These are phyloP conservation scores for Rhinichthys klamathensis DNA, from an alignment of 2,113 vertebrate species.

Conservation along the genomic window DNA sequence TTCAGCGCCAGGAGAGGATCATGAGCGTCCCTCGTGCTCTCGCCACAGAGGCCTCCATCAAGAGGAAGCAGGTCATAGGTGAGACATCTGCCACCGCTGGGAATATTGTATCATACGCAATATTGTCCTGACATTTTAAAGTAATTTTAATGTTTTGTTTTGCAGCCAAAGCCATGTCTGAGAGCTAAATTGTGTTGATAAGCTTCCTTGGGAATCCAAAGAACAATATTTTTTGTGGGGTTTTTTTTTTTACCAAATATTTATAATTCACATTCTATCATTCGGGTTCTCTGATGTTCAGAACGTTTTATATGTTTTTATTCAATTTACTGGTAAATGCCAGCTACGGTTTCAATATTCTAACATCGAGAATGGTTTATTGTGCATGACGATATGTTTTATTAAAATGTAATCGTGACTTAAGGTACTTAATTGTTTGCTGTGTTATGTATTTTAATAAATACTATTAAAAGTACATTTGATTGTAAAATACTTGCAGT, in stretches of 20 bases:
- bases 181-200: not conserved
- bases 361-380: not conserved
- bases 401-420: not conserved
- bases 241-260: slow-evolving; percentile 2
- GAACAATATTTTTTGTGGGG: not conserved
- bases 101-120: not conserved
- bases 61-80: slow-evolving; percentile 94
- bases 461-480: not conserved
- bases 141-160: not conserved
- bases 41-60: slow-evolving; percentile 91
- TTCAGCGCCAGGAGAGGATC: slow-evolving; percentile 91
- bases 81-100: slow-evolving; percentile 50
- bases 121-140: not conserved
- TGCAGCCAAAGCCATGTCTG: slow-evolving; percentile 26
- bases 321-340: not conserved
- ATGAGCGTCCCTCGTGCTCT: slow-evolving; percentile 88
- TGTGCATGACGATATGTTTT: not conserved
- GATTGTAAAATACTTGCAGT: not conserved
- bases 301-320: slow-evolving; percentile 15
- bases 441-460: not conserved
- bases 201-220: not conserved
- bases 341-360: not conserved
- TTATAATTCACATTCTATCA: slow-evolving; percentile 18
- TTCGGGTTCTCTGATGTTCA: not conserved
- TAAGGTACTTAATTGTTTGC: not conserved